Evolutionary conservation across 2,888 invertebrate species (phyloP), one percentile per base, ranked within the genome.

Genomic region (Neoscelio sp.): DNA sequence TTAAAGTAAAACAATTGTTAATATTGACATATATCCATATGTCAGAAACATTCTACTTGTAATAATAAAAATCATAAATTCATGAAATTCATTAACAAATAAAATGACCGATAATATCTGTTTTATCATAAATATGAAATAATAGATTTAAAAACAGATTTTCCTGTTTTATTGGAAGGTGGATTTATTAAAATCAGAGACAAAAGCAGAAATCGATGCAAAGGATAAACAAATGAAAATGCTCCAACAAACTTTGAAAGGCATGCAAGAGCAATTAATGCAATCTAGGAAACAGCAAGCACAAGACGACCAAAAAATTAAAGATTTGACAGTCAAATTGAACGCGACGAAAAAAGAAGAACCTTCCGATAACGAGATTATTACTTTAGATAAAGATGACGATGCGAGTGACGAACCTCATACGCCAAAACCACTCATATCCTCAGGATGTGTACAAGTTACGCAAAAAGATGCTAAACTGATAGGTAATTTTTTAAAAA

Each of bases 161-260:
- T n/a, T n/a, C 2, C 12, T 46, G 23, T n/a, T 44, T 58, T 48
- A 42, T 30, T 40, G 75, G 1, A 12, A 90, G 90, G 95, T 97
- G 52, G 97, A 96, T 84, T 92, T 98, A 30, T 93, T 97, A 17
- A 96, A 97, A 87, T 93, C 94, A 18, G 98, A 98, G 87, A 93
- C 94, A 44, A 94, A 95, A 87, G 93, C 94, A 64, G 96, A 96
- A 85, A 92, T 96, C 82, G 96, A 96, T 75, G 94, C 95, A 74
- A 96, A 97, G 88, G 96, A 97, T 13, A 95, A 96, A 85, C 97
- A 97, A 90, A 94, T 97, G 82, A 94, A 95, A 89, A 91, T 94
- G 87, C 87, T 95, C 38, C 94, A 95, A 86, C 93, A 94, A 86
- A 94, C 93, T 0, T 84, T 93, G 26, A 93, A 93, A 82, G 92